Conservation (phyloP, 2,113 vertebrate species). For the Butorides virescens region DNA sequence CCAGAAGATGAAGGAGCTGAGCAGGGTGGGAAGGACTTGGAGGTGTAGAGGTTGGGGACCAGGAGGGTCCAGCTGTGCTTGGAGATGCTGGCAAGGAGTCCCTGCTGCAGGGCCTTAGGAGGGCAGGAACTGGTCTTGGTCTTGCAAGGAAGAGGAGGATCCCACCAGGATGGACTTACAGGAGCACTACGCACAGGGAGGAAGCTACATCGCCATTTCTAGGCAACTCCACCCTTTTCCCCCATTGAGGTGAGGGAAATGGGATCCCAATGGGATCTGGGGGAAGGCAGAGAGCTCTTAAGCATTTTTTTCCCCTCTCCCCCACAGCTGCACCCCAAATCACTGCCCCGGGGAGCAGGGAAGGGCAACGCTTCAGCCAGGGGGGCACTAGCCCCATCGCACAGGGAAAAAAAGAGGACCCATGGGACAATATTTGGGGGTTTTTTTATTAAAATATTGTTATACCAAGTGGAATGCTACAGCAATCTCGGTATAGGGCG, state of each 20-base stretch:
- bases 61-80: too few relatives aligned
- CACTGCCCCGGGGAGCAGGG: background rate
- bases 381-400: fast-evolving
- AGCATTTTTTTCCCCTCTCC: background rate
- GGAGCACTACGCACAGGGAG: fast-evolving
- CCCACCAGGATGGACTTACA: background rate
- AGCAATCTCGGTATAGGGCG: constrained; percentile 77
- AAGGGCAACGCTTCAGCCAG: background rate
- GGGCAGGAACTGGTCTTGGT: background rate
- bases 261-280: background rate
- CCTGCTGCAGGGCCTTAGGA: background rate
- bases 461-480: constrained; percentile 81
- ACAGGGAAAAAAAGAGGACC: background rate
- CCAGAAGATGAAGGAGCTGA: background rate
- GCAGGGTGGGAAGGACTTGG: background rate
- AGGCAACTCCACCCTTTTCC: background rate
- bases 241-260: fast-evolving
- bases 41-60: background rate
- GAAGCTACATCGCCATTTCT: background rate
- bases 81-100: background rate
- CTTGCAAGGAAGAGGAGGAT: background rate
- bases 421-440: background rate
- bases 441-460: constrained; percentile 83
- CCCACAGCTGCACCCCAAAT: background rate
- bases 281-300: background rate